Percentiles rank a stretch among this genome's conserved stretches.
These are phyloP conservation scores for Hyposoter didymator DNA, from an alignment of 2,888 invertebrate species.

Conservation along the genomic window DNA sequence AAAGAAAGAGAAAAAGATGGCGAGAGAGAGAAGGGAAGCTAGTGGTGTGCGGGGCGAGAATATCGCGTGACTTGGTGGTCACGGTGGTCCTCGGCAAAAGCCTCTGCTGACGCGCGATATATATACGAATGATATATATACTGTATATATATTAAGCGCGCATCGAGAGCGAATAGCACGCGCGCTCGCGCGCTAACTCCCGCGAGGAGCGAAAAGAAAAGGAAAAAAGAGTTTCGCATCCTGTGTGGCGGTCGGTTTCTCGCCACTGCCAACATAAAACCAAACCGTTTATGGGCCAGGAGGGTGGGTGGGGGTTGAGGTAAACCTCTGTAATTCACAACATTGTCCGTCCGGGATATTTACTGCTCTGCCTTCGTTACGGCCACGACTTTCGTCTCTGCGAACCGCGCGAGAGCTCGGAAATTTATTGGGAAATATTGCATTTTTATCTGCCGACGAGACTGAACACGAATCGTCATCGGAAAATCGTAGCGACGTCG, in stretches of 20 bases:
- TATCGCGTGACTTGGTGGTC: constrained; percentile 74
- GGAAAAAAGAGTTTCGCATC: constrained; percentile 72
- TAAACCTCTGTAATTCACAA: constrained; percentile 81
- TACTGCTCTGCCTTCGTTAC: constrained; percentile 79
- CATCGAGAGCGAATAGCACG: constrained; percentile 56
- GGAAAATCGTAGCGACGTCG: background rate
- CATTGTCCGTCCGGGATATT: constrained; percentile 81
- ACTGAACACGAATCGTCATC: background rate
- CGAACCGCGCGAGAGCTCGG: constrained; percentile 8
- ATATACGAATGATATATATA: constrained; percentile 46
- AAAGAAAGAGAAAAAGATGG: background rate
- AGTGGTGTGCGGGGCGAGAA: constrained; percentile 53
- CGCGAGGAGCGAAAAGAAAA: constrained; percentile 49
- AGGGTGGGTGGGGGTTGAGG: constrained; percentile 66
- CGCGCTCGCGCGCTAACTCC: constrained; percentile 63
- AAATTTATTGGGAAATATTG: background rate
- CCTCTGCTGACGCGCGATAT: constrained; percentile 40
- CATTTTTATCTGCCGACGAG: background rate
- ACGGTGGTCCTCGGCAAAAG: constrained; percentile 70
- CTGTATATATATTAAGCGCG: constrained; percentile 11
- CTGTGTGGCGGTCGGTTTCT: constrained; percentile 79
- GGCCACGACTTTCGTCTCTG: constrained; percentile 52
- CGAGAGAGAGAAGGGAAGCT: constrained; percentile 18
- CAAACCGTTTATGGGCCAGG: constrained; percentile 79
- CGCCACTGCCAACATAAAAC: constrained; percentile 80